Evolutionary conservation across 2,888 invertebrate genomes (phyloP), one percentile per base, ranked within the genome.

Genomic region (Parascotia fuliginaria): DNA sequence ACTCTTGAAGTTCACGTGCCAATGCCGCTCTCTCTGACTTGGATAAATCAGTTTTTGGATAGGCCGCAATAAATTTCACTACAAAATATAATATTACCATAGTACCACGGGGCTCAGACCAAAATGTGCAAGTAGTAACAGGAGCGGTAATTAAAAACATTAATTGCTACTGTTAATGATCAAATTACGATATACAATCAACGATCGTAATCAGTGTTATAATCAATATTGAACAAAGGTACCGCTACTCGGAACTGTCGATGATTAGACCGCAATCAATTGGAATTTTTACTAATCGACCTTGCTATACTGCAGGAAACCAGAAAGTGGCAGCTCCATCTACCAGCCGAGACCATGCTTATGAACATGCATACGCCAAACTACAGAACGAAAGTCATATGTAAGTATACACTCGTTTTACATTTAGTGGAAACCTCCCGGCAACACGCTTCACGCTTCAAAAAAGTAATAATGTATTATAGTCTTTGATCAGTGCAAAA

Each of bases 281-380:
- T 16, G 6, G 42, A 67, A 49, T 62, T 45, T 48, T 49, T 13
- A 42, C 45, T 60, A 62, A 61, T 59, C 56, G 11, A 3, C 27
- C 14, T 50, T 59, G 52, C 65, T 3, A 49, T 40, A 49, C 60
- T 65, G 13, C 79, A 92, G 91, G 84, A 33, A 87, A 77, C 62
- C 88, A 90, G 65, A 70, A 71, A 24, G 76, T 70, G 27, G 81
- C 79, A 9, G 71, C 78, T 11, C 76, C 89, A 11, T 87, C 91
- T 0, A 81, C 89, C 1, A 88, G 84, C 52, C 78, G 89, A 39
- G 94, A 95, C 39, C 94, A 94, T 72, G 93, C 94, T 0, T 95
- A 96, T 76, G 96, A 96, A 81, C 95, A 96, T 79, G 95, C 96
- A 0, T 96, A 96, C 74, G 95, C 96, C 1, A 95, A 95, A 80